Evolutionary conservation across 2,888 invertebrate genomes (phyloP), one percentile per base, ranked within the genome.

Genomic region (Diaphora mendica): DNA sequence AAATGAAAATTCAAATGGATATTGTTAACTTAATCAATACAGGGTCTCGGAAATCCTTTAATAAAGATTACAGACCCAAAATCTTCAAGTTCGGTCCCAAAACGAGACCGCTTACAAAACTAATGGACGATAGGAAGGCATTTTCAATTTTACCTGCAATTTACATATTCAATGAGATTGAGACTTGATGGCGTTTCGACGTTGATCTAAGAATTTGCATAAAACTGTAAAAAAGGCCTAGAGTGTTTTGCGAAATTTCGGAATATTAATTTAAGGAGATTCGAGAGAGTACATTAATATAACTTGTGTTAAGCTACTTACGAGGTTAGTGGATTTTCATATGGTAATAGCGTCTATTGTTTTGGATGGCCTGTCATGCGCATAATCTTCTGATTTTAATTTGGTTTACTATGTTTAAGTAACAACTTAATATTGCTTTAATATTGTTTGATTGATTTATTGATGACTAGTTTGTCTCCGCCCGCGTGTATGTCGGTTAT

Each of bases 111-210:
- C 87, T 86, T 81, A 80, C 77, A 65, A n/a, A 84, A 82, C 85
- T 89, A 88, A 90, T 88, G 85, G 88, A 75, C 80, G 81, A 84
- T 79, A 77, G 84, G 79, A 82, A 89, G 90, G 90, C 87, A 92
- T 92, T 93, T 92, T 92, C 93, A 93, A 93, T 93, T 93, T 91
- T 88, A 91, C 90, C 91, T 88, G 86, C 85, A 84, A 93, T 93
- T 93, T 91, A 86, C 93, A 93, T 93, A 91, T 90, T 91, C 91
- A 92, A 92, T 90, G 90, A 90, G 90, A 86, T 85, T 82, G 87
- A 83, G 83, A 70, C 89, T 88, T 89, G 90, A 89, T 89, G 89
- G 86, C 85, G 75, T 78, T 83, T 83, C 81, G 77, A 79, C 84
- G 88, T 87, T 82, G 83, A 84, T 87, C 84, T 87, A 79, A 80